Conservation (phyloP, 2,113 vertebrate species). For the Pomatostomus ruficeps region DNA sequence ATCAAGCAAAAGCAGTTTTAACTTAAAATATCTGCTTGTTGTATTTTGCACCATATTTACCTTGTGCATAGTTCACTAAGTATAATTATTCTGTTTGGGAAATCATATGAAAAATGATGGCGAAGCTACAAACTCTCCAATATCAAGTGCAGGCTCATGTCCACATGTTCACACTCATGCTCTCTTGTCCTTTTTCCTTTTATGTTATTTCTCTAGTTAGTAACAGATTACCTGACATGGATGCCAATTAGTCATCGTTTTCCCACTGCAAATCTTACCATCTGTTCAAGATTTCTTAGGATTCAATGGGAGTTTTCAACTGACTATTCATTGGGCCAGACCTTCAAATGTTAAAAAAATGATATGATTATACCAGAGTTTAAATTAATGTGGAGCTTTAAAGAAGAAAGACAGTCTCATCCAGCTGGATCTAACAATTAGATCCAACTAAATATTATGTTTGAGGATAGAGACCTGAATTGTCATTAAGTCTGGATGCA, state of each 20-base stretch:
- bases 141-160: neutral
- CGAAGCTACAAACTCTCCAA: neutral
- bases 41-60: neutral
- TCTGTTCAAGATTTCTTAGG: neutral
- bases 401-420: neutral
- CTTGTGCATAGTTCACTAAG: neutral
- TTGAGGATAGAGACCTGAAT: neutral
- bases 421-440: neutral
- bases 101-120: neutral
- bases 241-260: conserved; percentile 36
- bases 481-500: neutral
- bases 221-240: conserved; percentile 21
- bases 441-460: neutral
- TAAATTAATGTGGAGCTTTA: neutral
- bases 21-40: neutral
- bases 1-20: neutral
- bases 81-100: neutral
- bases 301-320: neutral
- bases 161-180: neutral
- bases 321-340: neutral
- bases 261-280: neutral
- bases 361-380: neutral
- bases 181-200: neutral
- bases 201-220: conserved; percentile 7
- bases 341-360: neutral